Conservation (phyloP, 2,113 vertebrate species). For the Bujurquina vittata region DNA sequence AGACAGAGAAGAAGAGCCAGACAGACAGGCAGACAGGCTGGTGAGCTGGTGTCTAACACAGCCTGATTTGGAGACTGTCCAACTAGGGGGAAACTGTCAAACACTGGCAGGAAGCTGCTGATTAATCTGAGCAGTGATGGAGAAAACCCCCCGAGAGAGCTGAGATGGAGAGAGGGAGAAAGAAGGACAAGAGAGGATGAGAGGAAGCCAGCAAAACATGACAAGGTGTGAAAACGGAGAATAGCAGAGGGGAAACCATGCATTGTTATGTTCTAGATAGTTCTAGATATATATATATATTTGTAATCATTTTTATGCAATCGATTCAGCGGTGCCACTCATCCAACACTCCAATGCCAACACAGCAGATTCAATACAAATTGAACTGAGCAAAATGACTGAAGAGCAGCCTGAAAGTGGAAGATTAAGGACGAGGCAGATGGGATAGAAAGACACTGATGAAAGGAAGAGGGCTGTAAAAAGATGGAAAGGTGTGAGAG, state of each 20-base stretch:
- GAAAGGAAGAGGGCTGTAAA: background rate
- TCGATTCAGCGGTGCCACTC: background rate
- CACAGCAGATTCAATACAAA: conserved; percentile 1
- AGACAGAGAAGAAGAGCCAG: background rate
- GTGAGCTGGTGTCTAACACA: conserved; percentile 36
- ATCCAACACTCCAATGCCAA: conserved; percentile 1
- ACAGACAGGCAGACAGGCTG: background rate
- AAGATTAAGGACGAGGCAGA: conserved; percentile 5
- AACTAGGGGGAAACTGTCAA: conserved; percentile 61
- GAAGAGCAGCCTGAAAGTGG: background rate
- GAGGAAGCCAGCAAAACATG: conserved; percentile 18
- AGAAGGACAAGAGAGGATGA: background rate
- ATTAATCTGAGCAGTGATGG: conserved; percentile 66
- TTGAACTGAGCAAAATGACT: background rate
- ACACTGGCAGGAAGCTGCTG: conserved; percentile 60
- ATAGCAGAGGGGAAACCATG: background rate
- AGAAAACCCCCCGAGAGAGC: conserved; percentile 28
- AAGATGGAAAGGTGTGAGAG: conserved; percentile 4
- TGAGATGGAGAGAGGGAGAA: background rate
- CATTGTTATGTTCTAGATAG: background rate
- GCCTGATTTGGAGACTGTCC: conserved; percentile 49
- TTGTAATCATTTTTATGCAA: conserved; percentile 3
- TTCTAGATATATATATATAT: background rate
- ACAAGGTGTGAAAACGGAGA: conserved; percentile 12
- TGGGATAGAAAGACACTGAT: background rate